A percentile compares a stretch with the other conserved stretches of the same genome.
Evolutionary conservation across 1,140 invertebrate genomes (phyloP).

Genomic region (Euura saliciscinereae): DNA sequence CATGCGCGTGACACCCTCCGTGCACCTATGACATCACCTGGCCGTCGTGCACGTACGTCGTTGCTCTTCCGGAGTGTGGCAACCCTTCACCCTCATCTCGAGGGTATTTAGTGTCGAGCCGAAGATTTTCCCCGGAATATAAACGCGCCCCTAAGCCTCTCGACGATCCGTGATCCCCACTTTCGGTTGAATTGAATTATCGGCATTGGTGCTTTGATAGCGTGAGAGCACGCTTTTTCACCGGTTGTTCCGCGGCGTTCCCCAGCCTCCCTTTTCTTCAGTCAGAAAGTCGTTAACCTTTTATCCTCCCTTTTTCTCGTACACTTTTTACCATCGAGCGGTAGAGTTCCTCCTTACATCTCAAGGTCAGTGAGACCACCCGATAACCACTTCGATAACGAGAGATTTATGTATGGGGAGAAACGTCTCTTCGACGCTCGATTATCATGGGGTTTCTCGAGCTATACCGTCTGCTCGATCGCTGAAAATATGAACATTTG

Average conservation of each 20-base stretch:
- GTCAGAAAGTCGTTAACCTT: not conserved
- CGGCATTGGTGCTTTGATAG: not conserved
- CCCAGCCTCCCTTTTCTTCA: not conserved
- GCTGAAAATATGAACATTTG: too few relatives aligned
- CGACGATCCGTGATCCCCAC: not conserved
- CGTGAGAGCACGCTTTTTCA: not conserved
- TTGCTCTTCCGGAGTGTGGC: not conserved
- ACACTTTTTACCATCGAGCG: too few relatives aligned
- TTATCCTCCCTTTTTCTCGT: not conserved
- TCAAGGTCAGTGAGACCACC: too few relatives aligned
- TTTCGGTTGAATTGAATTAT: slow-evolving; percentile 3
- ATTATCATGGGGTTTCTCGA: too few relatives aligned
- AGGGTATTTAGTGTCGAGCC: not conserved
- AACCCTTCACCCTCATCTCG: not conserved
- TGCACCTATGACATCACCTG: not conserved
- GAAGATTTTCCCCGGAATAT: slow-evolving; percentile 1
- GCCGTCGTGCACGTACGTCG: not conserved
- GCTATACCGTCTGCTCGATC: too few relatives aligned
- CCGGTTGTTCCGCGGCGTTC: too few relatives aligned
- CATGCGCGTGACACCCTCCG: not conserved
- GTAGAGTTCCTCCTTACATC: too few relatives aligned
- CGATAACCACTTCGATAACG: too few relatives aligned
- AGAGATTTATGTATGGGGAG: too few relatives aligned
- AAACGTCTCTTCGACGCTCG: too few relatives aligned
- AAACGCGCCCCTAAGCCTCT: slow-evolving; percentile 2